These are phyloP conservation scores for Buathra laborator DNA, from an alignment of 2,888 invertebrate species.

Conservation along the genomic window DNA sequence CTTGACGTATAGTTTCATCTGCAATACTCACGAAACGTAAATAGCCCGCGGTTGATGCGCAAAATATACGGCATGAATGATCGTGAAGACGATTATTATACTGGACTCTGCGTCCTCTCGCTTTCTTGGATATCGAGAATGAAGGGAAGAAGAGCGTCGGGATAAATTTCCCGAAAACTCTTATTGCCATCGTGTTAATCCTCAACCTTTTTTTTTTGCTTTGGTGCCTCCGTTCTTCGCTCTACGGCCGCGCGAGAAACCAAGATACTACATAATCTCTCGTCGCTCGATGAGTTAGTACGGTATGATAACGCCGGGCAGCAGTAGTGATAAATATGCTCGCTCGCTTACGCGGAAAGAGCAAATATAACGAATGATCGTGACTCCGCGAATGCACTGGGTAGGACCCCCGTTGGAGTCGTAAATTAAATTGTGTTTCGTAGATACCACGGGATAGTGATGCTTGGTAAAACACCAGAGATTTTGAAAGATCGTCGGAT, in stretches of 20 bases:
- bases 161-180: slow-evolving; percentile 16
- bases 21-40: neutral
- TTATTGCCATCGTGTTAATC: slow-evolving; percentile 7
- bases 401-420: neutral
- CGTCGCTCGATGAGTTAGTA: slow-evolving; percentile 30
- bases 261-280: slow-evolving; percentile 14
- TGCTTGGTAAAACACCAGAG: neutral
- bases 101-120: neutral
- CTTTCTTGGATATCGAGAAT: slow-evolving; percentile 6
- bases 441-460: slow-evolving; percentile 7
- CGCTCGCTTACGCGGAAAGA: slow-evolving; percentile 12
- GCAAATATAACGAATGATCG: slow-evolving; percentile 31
- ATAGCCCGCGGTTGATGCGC: neutral
- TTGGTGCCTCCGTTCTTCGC: slow-evolving; percentile 2
- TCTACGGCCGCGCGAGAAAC: slow-evolving; percentile 6
- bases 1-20: neutral
- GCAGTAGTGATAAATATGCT: slow-evolving; percentile 24
- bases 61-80: neutral
- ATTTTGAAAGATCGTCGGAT: neutral
- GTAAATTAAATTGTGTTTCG: slow-evolving; percentile 38
- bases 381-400: slow-evolving; percentile 21
- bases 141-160: neutral
- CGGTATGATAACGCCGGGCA: slow-evolving; percentile 12
- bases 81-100: neutral
- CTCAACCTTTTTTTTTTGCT: neutral